Base-by-base conservation (phyloP, 2,888 invertebrate species). In the Clanis bilineata region DNA sequence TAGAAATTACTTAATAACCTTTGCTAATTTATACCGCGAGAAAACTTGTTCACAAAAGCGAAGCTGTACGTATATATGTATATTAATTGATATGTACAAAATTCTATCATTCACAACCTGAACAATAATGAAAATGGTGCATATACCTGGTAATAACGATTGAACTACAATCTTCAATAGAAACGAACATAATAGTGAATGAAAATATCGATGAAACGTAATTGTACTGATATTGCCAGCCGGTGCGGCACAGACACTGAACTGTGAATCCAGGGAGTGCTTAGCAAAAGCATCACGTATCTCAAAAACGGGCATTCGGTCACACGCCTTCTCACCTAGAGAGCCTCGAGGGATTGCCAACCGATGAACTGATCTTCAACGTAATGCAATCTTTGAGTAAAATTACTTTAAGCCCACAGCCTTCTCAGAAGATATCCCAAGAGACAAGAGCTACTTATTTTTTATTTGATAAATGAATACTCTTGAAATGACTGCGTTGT, bases 241-340 rank as follows among this genome's bases (percentile, higher is more conserved):
- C 5, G 32, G 9, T 5, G 32, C 32, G 9, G 32, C 32, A n/a
- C n/a, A 63, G 62, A 64, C 64, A 61, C 63, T 45, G 57, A 28
- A 58, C 59, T 64, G n/a, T n/a, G 63, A 74, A 71, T 76, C 79
- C 74, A 79, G 69, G 68, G 73, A 67, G 69, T 69, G 62, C 64
- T 85, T 83, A 70, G 69, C 73, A 86, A 84, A 82, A 77, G 77
- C 71, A 70, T 84, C 85, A 86, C 85, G 86, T 86, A 62, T 64
- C 67, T 66, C 58, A 63, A 69, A 79, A 84, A 86, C 76, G 82
- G 75, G 77, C 78, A 72, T 74, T 76, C 71, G 81, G 83, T 82
- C 83, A 80, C 80, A 79, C 76, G 74, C 67, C 70, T 72, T 76
- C 72, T 75, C 79, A 80, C 80, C 77, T 79, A 64, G 36, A 64